These are phyloP conservation scores for Pseudachorutes palmiensis DNA, from an alignment of 1,140 invertebrate species.

Conservation along the genomic window DNA sequence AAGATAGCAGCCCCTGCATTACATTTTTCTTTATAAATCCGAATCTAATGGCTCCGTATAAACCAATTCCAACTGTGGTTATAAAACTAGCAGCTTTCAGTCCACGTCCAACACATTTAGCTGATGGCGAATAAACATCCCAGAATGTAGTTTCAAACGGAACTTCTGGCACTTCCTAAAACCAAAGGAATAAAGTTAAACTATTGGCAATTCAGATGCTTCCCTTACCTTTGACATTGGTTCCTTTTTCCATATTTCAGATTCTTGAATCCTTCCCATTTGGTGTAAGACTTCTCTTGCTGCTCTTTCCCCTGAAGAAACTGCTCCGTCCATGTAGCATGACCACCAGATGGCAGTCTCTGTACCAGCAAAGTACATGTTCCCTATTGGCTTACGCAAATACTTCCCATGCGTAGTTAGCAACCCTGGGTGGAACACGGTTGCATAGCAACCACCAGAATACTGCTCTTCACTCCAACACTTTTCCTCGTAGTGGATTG, in stretches of 20 bases:
- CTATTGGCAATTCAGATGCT: too few species aligned
- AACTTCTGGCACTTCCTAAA: too few species aligned
- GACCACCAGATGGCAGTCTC: slow-evolving; percentile 51
- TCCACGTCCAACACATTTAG: too few species aligned
- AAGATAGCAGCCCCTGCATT: too few species aligned
- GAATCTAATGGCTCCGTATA: too few species aligned
- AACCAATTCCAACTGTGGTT: too few species aligned
- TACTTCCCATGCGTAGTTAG: slow-evolving; percentile 34
- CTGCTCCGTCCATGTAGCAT: slow-evolving; percentile 51
- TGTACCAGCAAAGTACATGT: slow-evolving; percentile 49
- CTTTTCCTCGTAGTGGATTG: slow-evolving; percentile 42
- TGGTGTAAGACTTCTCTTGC: slow-evolving; percentile 46
- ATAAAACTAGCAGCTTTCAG: too few species aligned
- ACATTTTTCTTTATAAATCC: too few species aligned
- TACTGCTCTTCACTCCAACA: slow-evolving; percentile 43
- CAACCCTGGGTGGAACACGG: slow-evolving; percentile 38
- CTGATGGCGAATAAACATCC: too few species aligned
- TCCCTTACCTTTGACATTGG: background rate
- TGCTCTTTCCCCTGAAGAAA: slow-evolving; percentile 49
- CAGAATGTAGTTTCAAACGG: too few species aligned
- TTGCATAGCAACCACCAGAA: slow-evolving; percentile 42
- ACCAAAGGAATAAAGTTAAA: too few species aligned
- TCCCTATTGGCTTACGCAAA: slow-evolving; percentile 39
- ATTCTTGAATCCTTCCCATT: slow-evolving; percentile 19
- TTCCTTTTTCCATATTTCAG: slow-evolving; percentile 6